These are phyloP conservation scores for Leiothrix lutea DNA, from an alignment of 2,113 vertebrate species.

Conservation along the genomic window DNA sequence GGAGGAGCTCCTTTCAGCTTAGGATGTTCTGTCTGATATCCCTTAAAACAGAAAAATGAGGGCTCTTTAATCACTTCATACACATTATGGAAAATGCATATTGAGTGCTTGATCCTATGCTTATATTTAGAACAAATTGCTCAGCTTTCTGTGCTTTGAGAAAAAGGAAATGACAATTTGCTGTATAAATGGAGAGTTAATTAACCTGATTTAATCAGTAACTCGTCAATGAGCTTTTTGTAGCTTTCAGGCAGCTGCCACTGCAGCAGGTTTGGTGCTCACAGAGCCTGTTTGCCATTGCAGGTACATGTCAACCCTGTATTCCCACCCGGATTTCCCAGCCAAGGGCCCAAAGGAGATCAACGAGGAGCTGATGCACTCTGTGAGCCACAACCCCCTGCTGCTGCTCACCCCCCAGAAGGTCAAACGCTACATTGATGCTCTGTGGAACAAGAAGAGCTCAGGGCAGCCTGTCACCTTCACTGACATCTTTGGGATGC, in stretches of 20 bases:
- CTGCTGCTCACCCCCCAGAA: conserved; percentile 91
- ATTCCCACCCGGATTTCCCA: conserved; percentile 93
- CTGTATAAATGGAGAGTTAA: neutral
- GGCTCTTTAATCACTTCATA: neutral
- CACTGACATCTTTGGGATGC: conserved; percentile 96
- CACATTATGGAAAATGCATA: neutral
- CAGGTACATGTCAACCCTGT: conserved; percentile 96
- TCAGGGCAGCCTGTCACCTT: conserved; percentile 96
- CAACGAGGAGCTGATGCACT: conserved; percentile 90
- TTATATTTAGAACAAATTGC: neutral
- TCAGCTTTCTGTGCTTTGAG: neutral
- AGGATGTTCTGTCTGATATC: neutral
- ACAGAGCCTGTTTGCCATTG: neutral
- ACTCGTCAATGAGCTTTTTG: neutral
- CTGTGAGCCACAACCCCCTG: conserved; percentile 90
- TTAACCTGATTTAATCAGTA: neutral
- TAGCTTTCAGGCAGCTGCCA: neutral
- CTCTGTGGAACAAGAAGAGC: conserved; percentile 95
- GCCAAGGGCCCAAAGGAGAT: conserved; percentile 89
- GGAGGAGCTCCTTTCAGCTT: neutral
- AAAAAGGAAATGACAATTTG: neutral
- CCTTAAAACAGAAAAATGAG: neutral
- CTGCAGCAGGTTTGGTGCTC: neutral
- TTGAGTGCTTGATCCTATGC: neutral
- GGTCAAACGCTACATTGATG: conserved; percentile 91